phyloP scores from a whole-genome alignment of 2,113 vertebrate species.

The Myrmophylax atrothorax region DNA sequence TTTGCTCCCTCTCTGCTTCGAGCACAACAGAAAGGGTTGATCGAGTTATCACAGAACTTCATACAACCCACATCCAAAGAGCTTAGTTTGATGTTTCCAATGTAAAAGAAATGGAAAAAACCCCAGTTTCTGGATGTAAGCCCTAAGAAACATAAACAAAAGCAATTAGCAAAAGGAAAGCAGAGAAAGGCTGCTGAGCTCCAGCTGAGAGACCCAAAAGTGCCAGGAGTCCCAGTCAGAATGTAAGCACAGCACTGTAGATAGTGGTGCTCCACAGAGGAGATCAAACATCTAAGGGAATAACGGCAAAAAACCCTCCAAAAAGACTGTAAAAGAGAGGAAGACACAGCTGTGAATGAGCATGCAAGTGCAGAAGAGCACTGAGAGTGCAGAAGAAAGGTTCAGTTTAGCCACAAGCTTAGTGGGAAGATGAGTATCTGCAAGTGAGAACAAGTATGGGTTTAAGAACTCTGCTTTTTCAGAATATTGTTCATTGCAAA shows the following conservation, averaged over 20 bases:
- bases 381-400: not conserved
- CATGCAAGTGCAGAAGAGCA: not conserved
- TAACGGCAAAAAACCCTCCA: not conserved
- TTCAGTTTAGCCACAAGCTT: not conserved
- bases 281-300: not conserved
- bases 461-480: not conserved
- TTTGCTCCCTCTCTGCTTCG: not conserved
- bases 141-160: not conserved
- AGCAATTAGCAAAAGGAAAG: not conserved
- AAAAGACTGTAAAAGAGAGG: not conserved
- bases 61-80: not conserved
- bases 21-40: not conserved
- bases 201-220: not conserved
- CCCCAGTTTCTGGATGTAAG: not conserved
- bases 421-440: not conserved
- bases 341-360: not conserved
- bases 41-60: not conserved
- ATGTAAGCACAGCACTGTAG: not conserved
- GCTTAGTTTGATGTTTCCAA: not conserved
- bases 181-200: not conserved
- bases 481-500: not conserved
- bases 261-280: not conserved
- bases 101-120: not conserved
- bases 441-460: not conserved
- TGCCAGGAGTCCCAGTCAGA: accelerated